Evolutionary conservation across 2,113 vertebrate species (phyloP).

Genomic region (Opisthocomus hoazin): DNA sequence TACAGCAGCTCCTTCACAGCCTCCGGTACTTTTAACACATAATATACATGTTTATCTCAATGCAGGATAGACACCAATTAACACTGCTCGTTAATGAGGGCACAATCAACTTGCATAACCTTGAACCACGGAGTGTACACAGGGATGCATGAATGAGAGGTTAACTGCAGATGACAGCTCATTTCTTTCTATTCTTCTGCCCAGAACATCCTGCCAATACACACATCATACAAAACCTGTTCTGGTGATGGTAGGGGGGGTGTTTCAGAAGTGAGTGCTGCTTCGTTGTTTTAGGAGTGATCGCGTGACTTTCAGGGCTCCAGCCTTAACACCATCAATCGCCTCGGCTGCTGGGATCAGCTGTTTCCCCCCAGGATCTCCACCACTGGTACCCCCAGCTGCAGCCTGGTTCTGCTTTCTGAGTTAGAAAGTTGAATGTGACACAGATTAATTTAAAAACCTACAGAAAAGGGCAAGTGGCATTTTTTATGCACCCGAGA

Average conservation of each 20-base stretch:
- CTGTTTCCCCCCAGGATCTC: background rate
- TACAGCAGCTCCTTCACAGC: background rate
- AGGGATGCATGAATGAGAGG: constrained; percentile 1
- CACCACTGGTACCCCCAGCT: background rate
- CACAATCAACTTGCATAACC: constrained; percentile 34
- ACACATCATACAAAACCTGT: background rate
- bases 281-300: background rate
- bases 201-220: background rate
- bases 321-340: background rate
- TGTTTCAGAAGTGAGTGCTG: background rate
- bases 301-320: background rate
- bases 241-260: background rate
- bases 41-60: background rate
- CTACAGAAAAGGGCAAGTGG: background rate
- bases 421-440: background rate
- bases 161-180: constrained; percentile 46
- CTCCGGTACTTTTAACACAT: background rate
- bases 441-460: background rate
- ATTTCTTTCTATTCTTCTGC: constrained; percentile 43
- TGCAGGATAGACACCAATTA: constrained; percentile 12
- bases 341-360: background rate
- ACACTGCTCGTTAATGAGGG: constrained; percentile 29
- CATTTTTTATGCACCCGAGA: background rate
- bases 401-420: background rate
- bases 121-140: background rate